Conservation (phyloP, 2,113 vertebrate species). For the Bambusicola thoracicus region DNA sequence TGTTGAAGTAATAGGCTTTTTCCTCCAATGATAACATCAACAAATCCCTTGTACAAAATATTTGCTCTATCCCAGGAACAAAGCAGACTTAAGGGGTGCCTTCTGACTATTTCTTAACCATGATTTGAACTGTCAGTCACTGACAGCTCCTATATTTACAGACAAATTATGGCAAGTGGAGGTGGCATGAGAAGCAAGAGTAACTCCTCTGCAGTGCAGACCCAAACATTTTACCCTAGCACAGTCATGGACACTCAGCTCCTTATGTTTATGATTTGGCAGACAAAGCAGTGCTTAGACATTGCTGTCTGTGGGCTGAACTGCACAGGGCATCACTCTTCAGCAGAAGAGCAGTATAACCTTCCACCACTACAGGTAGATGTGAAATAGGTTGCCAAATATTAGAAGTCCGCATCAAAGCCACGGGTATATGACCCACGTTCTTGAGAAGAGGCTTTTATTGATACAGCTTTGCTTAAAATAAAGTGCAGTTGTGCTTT, state of each 20-base stretch:
- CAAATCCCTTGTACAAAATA: not conserved
- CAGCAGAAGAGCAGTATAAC: not conserved
- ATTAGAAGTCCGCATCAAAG: too few species aligned
- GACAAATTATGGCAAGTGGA: not conserved
- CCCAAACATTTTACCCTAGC: not conserved
- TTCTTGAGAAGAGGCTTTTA: not conserved
- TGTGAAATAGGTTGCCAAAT: not conserved
- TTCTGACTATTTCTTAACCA: not conserved
- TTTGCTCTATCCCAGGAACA: rapidly evolving
- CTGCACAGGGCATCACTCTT: not conserved
- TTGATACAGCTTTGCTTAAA: not conserved
- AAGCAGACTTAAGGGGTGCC: not conserved
- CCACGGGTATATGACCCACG: not conserved
- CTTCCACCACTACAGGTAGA: not conserved
- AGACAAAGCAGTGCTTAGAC: not conserved
- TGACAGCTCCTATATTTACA: not conserved
- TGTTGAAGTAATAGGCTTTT: not conserved
- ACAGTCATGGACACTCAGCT: too few species aligned
- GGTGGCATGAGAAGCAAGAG: rapidly evolving
- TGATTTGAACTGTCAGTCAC: too few species aligned
- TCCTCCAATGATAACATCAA: not conserved
- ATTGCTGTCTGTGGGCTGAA: rapidly evolving
- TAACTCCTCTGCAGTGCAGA: not conserved
- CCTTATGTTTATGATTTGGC: not conserved
- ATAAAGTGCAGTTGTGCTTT: not conserved